Percentiles rank a stretch among this genome's conserved stretches.
Evolutionary conservation across 2,888 invertebrate genomes (phyloP).

Genomic region (Xylocampa areola): DNA sequence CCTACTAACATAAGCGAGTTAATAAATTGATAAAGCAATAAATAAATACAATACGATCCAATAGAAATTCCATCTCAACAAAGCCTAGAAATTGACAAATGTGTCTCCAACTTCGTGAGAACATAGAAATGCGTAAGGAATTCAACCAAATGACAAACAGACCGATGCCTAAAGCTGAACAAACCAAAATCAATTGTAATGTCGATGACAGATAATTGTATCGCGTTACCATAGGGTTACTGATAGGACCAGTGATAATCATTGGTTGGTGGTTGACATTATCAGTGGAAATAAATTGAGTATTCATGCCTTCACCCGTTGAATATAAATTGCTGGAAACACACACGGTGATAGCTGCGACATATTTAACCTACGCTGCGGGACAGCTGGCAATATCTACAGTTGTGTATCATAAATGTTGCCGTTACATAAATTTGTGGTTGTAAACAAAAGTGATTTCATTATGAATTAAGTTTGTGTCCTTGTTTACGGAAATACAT

Average conservation of each 20-base stretch:
- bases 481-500: background rate
- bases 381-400: constrained; percentile 5
- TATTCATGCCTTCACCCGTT: constrained; percentile 67
- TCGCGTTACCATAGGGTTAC: constrained; percentile 51
- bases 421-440: background rate
- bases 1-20: too few relatives aligned
- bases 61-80: constrained; percentile 30
- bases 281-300: constrained; percentile 80
- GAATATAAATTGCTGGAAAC: constrained; percentile 74
- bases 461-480: background rate
- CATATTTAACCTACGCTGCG: constrained; percentile 48
- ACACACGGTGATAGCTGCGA: constrained; percentile 42
- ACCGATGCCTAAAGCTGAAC: constrained; percentile 42
- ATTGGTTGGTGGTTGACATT: constrained; percentile 75
- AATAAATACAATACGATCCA: constrained; percentile 23
- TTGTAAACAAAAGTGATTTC: background rate
- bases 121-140: constrained; percentile 42
- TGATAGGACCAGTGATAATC: constrained; percentile 74
- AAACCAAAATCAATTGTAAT: constrained; percentile 49
- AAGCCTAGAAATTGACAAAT: constrained; percentile 43
- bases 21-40: constrained; percentile 8
- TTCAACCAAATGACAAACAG: constrained; percentile 50
- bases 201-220: constrained; percentile 53
- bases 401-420: background rate
- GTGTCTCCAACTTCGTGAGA: constrained; percentile 24